A percentile compares a stretch with the other conserved stretches of the same genome.
phyloP scores from a whole-genome alignment of 2,888 invertebrate species.

The Drosophila rellima region DNA sequence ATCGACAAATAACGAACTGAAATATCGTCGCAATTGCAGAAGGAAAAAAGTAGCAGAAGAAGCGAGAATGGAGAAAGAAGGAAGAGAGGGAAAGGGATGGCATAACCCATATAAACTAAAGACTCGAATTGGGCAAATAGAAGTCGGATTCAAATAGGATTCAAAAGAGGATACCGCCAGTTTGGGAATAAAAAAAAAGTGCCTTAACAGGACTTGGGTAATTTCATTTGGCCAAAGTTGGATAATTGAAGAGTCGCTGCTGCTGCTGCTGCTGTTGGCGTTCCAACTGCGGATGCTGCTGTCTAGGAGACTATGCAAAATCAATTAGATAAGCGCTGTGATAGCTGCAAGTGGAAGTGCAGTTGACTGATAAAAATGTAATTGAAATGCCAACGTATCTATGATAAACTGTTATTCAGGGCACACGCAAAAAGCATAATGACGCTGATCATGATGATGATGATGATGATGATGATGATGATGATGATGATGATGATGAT shows the following conservation, averaged over 20 bases:
- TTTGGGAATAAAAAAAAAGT: background rate
- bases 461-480: too few relatives aligned
- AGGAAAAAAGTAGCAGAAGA: background rate
- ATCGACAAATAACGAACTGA: constrained; percentile 60
- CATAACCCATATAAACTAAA: constrained; percentile 55
- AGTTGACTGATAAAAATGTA: constrained; percentile 43
- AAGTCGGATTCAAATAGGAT: constrained; percentile 38
- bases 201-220: constrained; percentile 32
- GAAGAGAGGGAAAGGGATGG: background rate
- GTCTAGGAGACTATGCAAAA: constrained; percentile 44
- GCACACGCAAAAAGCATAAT: constrained; percentile 13
- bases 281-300: constrained; percentile 3
- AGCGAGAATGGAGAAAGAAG: background rate
- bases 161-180: constrained; percentile 2
- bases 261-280: constrained; percentile 9
- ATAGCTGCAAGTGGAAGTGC: constrained; percentile 28
- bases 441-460: constrained; percentile 4
- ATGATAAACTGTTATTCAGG: constrained; percentile 32
- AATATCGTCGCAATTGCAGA: constrained; percentile 14
- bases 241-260: constrained; percentile 59
- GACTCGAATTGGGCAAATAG: constrained; percentile 22
- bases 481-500: background rate
- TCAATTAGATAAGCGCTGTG: constrained; percentile 58
- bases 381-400: constrained; percentile 51
- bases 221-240: constrained; percentile 62